phyloP scores from a whole-genome alignment of 2,888 invertebrate genomes.

The Alentia gelatinosa region DNA sequence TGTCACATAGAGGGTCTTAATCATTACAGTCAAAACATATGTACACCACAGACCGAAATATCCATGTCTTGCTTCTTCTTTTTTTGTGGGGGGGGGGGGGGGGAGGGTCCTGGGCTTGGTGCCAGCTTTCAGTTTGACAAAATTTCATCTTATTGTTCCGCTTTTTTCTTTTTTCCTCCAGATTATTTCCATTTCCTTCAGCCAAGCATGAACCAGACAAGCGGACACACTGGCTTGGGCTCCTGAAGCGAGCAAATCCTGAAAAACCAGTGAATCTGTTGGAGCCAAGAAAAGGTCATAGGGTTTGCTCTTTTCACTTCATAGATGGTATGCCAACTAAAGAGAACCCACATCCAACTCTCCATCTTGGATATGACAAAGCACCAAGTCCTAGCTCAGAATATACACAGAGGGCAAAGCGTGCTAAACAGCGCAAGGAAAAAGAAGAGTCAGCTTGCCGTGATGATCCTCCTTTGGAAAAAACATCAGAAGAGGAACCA shows the following conservation, averaged over 20 bases:
- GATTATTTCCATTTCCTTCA: background rate
- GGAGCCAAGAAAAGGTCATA: constrained; percentile 60
- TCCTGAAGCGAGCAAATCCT: background rate
- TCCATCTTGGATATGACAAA: background rate
- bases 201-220: background rate
- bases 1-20: too few species aligned
- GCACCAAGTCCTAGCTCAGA: background rate
- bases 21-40: too few species aligned
- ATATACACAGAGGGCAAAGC: too few species aligned
- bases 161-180: too few species aligned
- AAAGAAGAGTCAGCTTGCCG: background rate
- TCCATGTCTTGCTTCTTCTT: too few species aligned
- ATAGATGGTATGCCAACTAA: constrained; percentile 61
- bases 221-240: background rate
- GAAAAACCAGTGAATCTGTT: constrained; percentile 8
- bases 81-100: too few species aligned
- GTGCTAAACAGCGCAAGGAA: background rate
- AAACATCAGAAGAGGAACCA: background rate
- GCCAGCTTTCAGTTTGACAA: too few species aligned
- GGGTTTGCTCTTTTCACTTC: constrained; percentile 61
- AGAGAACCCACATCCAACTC: constrained; percentile 60
- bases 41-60: too few species aligned
- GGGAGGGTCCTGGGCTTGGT: too few species aligned
- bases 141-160: too few species aligned
- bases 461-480: background rate